These are phyloP conservation scores for Equus przewalskii DNA, from an alignment of 2,113 vertebrate species.

Conservation along the genomic window DNA sequence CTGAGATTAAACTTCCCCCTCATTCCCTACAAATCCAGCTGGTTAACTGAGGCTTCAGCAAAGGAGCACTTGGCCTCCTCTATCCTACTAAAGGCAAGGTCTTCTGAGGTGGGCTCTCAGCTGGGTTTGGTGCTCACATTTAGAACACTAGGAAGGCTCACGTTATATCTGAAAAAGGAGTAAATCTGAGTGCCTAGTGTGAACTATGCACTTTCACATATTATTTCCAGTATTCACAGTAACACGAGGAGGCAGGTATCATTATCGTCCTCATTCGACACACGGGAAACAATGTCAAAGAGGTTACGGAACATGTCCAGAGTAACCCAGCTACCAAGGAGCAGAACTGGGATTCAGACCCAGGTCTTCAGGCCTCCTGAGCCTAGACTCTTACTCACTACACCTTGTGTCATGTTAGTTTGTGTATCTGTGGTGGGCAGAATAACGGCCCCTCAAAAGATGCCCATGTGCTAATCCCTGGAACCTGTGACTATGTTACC, in stretches of 20 bases:
- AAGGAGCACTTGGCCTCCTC: not conserved
- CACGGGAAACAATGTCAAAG: not conserved
- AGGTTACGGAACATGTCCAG: not conserved
- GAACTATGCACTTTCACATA: not conserved
- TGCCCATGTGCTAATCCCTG: not conserved
- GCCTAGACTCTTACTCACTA: not conserved
- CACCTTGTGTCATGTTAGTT: not conserved
- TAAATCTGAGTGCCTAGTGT: not conserved
- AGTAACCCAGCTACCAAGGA: not conserved
- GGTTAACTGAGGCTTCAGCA: slow-evolving; percentile 49
- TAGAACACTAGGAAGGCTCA: not conserved
- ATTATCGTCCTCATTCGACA: not conserved
- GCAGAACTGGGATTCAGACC: not conserved
- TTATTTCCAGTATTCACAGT: not conserved
- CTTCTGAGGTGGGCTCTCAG: not conserved
- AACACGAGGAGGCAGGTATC: not conserved
- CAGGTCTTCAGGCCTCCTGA: not conserved
- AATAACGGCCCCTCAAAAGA: not conserved
- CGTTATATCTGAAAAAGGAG: not conserved
- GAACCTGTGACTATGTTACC: not conserved
- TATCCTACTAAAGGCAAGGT: not conserved
- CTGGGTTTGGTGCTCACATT: not conserved
- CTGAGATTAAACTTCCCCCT: slow-evolving; percentile 56
- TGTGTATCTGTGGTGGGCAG: not conserved
- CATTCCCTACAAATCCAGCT: slow-evolving; percentile 55